These are phyloP conservation scores for Cossypha heuglini DNA, from an alignment of 2,797 vertebrate species.

Conservation along the genomic window DNA sequence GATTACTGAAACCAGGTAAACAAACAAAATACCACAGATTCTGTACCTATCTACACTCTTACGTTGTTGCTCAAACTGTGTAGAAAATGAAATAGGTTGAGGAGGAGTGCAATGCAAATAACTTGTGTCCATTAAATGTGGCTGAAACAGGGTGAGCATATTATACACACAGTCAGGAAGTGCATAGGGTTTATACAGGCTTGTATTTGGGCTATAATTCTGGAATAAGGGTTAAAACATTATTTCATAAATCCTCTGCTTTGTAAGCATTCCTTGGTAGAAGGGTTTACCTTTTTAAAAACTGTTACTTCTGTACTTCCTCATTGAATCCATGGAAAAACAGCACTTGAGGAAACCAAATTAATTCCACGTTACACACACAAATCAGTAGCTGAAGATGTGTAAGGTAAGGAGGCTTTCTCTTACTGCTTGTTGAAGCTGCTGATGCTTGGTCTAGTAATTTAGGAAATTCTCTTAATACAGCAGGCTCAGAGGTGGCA, in stretches of 20 bases:
- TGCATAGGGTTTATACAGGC: fast-evolving
- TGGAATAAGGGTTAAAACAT: not conserved
- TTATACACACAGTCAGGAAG: not conserved
- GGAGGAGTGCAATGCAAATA: not conserved
- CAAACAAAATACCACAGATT: not conserved
- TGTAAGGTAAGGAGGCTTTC: not conserved
- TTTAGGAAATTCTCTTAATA: not conserved
- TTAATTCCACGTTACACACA: not conserved
- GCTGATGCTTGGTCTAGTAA: not conserved
- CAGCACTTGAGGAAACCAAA: not conserved
- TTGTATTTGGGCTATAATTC: not conserved
- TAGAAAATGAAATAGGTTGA: not conserved
- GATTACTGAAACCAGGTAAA: not conserved
- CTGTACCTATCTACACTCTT: not conserved
- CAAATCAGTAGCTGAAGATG: fast-evolving
- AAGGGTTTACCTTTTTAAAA: not conserved
- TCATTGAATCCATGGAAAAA: not conserved
- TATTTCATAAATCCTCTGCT: not conserved
- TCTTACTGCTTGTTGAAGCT: not conserved
- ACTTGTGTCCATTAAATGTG: not conserved
- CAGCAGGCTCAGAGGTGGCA: not conserved
- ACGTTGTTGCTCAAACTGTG: fast-evolving
- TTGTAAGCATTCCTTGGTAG: not conserved
- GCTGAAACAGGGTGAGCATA: not conserved
- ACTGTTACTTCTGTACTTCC: not conserved